Conservation (phyloP, 2,888 invertebrate species). For the Diachrysia chrysitis region DNA sequence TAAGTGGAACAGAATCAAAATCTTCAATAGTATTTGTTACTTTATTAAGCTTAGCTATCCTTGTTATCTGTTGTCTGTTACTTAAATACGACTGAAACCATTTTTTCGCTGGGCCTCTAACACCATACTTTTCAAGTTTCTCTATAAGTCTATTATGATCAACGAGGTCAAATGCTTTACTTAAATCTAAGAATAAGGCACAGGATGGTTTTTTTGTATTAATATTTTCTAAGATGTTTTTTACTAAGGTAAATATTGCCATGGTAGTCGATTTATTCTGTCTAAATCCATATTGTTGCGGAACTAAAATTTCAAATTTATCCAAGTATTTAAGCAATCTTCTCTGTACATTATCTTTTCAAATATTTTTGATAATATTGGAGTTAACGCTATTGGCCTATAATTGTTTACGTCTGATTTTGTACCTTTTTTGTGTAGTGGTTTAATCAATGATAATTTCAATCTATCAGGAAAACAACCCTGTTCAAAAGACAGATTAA, state of each 20-base stretch:
- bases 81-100: too few relatives aligned
- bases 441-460: conserved; percentile 9
- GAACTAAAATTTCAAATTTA: conserved; percentile 6
- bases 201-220: conserved; percentile 6
- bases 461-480: conserved; percentile 11
- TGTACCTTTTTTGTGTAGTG: conserved; percentile 7
- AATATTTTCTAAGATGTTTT: conserved; percentile 5
- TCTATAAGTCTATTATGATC: too few relatives aligned
- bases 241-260: conserved; percentile 12
- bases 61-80: too few relatives aligned
- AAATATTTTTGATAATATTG: conserved; percentile 18
- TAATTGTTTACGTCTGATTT: conserved; percentile 3
- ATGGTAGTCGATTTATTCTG: conserved; percentile 8
- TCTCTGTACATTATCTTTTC: conserved; percentile 20
- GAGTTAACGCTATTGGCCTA: conserved; percentile 19
- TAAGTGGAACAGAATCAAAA: too few relatives aligned
- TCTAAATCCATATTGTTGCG: conserved; percentile 16
- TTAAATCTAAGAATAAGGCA: conserved; percentile 11
- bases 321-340: conserved; percentile 17
- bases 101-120: too few relatives aligned
- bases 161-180: conserved; percentile 18
- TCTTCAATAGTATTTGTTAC: too few relatives aligned
- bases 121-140: too few relatives aligned
- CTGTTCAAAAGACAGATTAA: too few relatives aligned
- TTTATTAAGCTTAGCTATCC: too few relatives aligned